Evolutionary conservation across 2,888 invertebrate genomes (phyloP).

Genomic region (Drosophila pullipes): DNA sequence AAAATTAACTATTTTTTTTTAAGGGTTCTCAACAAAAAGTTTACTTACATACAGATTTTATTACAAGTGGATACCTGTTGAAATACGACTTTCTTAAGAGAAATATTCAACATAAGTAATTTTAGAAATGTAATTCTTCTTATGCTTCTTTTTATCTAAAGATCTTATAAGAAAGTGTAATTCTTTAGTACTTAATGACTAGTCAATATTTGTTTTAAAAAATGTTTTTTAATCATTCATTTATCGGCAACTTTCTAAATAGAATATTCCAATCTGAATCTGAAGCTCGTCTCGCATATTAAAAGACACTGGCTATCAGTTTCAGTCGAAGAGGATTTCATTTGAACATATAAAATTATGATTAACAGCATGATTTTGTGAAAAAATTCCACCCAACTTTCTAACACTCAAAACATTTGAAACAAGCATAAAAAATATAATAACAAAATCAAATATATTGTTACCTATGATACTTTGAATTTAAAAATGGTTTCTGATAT

Average conservation of each 20-base stretch:
- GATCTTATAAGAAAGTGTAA: not conserved
- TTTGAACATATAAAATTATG: conserved; percentile 32
- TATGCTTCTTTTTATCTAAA: not conserved
- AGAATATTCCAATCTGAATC: conserved; percentile 9
- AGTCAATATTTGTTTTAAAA: no score
- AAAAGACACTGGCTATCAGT: not conserved
- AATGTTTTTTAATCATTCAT: conserved; percentile 4
- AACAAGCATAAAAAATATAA: conserved; percentile 6
- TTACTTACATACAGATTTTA: not conserved
- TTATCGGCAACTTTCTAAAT: conserved; percentile 19
- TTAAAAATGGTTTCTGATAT: conserved; percentile 41
- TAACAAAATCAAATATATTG: conserved; percentile 21
- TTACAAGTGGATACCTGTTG: not conserved
- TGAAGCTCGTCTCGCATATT: not conserved
- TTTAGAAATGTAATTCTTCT: not conserved
- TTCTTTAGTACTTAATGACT: not conserved
- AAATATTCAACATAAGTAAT: not conserved
- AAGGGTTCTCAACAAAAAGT: not conserved
- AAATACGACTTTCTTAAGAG: not conserved
- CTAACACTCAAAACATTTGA: conserved; percentile 28
- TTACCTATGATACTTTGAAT: conserved; percentile 30
- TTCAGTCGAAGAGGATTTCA: conserved; percentile 7
- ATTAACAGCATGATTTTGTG: conserved; percentile 44
- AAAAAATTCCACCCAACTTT: conserved; percentile 40
- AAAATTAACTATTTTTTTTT: not conserved